Percentiles rank a stretch among this genome's conserved stretches.
phyloP scores from a whole-genome alignment of 1,140 invertebrate genomes.

The Polypedilum pembai region DNA sequence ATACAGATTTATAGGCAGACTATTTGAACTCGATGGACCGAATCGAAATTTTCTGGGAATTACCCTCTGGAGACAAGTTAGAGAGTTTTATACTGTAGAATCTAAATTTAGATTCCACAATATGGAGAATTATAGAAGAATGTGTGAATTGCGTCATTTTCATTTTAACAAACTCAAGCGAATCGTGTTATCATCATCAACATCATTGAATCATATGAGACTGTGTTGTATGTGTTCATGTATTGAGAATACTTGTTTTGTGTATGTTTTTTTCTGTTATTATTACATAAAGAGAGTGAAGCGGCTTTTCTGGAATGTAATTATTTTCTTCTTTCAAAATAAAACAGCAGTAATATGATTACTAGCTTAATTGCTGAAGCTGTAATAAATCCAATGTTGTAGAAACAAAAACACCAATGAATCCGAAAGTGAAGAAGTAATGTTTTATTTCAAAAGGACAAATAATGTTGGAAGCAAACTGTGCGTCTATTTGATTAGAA shows the following conservation, averaged over 20 bases:
- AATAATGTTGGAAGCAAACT: background rate
- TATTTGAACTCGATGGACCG: background rate
- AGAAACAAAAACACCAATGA: background rate
- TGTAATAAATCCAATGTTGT: background rate
- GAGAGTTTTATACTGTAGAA: background rate
- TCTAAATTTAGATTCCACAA: slow-evolving; percentile 14
- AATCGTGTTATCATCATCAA: background rate
- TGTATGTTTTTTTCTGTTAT: too few species aligned
- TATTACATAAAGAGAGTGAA: background rate
- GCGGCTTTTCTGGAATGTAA: slow-evolving; percentile 3
- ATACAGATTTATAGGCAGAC: background rate
- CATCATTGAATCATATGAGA: too few species aligned
- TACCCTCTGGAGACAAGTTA: slow-evolving; percentile 17
- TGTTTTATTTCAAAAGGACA: background rate
- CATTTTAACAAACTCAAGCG: background rate
- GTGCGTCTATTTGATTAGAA: background rate
- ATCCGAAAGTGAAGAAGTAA: background rate
- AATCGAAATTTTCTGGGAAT: slow-evolving; percentile 21
- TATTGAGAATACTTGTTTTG: too few species aligned
- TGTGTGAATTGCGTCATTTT: slow-evolving; percentile 26
- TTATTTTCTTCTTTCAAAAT: background rate
- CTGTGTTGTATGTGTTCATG: too few species aligned
- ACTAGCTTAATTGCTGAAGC: background rate
- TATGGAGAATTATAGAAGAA: background rate
- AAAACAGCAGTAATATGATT: background rate